phyloP scores from a whole-genome alignment of 2,888 invertebrate genomes.

The Anoplius nigerrimus region DNA sequence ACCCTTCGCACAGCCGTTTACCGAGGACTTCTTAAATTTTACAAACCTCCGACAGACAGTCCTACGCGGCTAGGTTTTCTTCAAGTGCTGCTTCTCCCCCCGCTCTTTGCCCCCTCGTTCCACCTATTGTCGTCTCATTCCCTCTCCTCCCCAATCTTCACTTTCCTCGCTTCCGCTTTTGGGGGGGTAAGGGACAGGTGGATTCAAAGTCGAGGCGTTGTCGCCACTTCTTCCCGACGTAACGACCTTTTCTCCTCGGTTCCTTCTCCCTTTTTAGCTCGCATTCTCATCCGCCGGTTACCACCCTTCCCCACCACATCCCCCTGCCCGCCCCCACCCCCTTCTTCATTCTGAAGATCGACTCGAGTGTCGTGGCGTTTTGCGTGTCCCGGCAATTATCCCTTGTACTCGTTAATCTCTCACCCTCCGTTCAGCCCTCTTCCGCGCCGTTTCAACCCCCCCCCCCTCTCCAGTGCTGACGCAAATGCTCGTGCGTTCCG shows the following conservation, averaged over 20 bases:
- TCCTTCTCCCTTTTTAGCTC: conserved; percentile 14
- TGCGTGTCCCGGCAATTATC: conserved; percentile 68
- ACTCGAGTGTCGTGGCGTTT: conserved; percentile 62
- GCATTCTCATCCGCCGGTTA: neutral
- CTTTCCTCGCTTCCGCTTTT: conserved; percentile 23
- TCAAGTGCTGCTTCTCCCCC: conserved; percentile 23
- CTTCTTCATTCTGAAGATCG: conserved; percentile 61
- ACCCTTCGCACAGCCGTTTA: conserved; percentile 25
- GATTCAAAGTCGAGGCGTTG: conserved; percentile 54
- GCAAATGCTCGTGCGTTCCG: conserved; percentile 59
- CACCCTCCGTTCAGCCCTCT: conserved; percentile 11
- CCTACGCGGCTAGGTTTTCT: conserved; percentile 31
- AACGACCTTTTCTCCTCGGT: conserved; percentile 46
- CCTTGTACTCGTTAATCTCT: conserved; percentile 58
- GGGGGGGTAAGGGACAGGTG: conserved; percentile 28
- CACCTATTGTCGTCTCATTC: neutral
- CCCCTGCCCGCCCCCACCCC: conserved; percentile 43
- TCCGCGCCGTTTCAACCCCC: neutral
- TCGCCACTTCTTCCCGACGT: conserved; percentile 49
- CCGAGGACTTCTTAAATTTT: conserved; percentile 56
- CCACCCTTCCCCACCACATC: conserved; percentile 9
- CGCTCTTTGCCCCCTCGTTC: conserved; percentile 1
- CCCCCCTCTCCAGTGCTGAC: conserved; percentile 32
- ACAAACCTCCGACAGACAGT: conserved; percentile 35
- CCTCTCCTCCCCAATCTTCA: neutral